These are phyloP conservation scores for Helicoverpa assulta DNA, from an alignment of 2,888 invertebrate species.

Conservation along the genomic window DNA sequence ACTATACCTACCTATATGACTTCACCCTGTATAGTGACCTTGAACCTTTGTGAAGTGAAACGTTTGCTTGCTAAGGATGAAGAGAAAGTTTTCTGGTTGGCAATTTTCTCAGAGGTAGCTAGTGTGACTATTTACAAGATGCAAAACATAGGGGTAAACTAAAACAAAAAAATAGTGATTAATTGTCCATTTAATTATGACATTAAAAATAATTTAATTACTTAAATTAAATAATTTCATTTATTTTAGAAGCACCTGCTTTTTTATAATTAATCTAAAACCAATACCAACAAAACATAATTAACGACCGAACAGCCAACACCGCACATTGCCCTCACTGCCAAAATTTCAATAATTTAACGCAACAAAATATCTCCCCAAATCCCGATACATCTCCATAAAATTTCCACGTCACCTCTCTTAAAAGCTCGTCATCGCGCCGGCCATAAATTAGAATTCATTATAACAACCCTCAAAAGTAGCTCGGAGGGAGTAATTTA, in stretches of 20 bases:
- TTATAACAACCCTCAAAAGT: constrained; percentile 56
- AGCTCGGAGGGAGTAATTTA: constrained; percentile 58
- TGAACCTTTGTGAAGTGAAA: constrained; percentile 39
- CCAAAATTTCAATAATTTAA: constrained; percentile 13
- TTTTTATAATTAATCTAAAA: not conserved
- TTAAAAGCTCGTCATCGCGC: constrained; percentile 42
- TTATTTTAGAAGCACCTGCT: too few relatives aligned
- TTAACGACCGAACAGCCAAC: not conserved
- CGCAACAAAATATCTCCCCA: constrained; percentile 26
- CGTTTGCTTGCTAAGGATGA: constrained; percentile 10
- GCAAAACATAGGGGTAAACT: too few relatives aligned
- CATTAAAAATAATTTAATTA: too few relatives aligned
- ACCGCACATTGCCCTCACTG: constrained; percentile 16
- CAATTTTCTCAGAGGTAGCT: not conserved
- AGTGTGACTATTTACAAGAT: too few relatives aligned
- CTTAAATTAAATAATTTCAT: too few relatives aligned
- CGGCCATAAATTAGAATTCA: constrained; percentile 63
- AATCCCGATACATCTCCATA: constrained; percentile 38
- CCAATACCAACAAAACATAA: not conserved
- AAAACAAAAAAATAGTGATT: too few relatives aligned
- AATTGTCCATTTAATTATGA: too few relatives aligned
- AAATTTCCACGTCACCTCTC: constrained; percentile 47
- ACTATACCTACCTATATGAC: too few relatives aligned
- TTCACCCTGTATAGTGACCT: constrained; percentile 26
- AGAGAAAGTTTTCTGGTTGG: not conserved